A percentile compares a stretch with the other conserved stretches of the same genome.
Conservation (phyloP, 2,113 vertebrate genomes). For the Oxygymnocypris stewartii region DNA sequence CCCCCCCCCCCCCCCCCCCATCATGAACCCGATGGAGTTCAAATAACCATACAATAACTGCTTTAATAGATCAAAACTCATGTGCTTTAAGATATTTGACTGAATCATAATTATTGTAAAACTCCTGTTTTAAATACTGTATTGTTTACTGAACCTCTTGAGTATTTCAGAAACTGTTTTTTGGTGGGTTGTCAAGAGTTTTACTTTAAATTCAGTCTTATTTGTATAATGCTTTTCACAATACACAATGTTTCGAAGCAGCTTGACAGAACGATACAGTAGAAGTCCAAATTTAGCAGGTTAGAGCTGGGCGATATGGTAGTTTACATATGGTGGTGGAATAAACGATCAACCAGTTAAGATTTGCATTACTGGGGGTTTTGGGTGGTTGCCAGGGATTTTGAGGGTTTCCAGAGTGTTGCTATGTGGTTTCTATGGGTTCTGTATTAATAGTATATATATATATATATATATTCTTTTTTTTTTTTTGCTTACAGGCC, state of each 20-base stretch:
- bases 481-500: not conserved
- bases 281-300: not conserved
- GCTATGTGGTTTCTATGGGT: no score
- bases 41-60: not conserved
- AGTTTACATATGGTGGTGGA: not conserved
- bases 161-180: not conserved
- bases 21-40: constrained; percentile 34
- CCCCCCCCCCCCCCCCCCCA: no score
- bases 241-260: not conserved
- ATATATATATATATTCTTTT: no score
- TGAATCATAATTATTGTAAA: not conserved
- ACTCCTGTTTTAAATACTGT: not conserved
- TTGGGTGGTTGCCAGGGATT: no score
- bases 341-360: not conserved
- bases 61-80: constrained; percentile 33
- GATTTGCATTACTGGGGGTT: no score
- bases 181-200: not conserved
- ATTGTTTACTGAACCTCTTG: not conserved
- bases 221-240: not conserved
- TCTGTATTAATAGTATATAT: not conserved
- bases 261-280: no score
- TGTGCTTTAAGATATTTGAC: constrained; percentile 7
- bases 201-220: not conserved
- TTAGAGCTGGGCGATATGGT: not conserved
- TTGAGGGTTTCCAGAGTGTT: no score